Evolutionary conservation across 2,113 vertebrate species (phyloP).

Genomic region (Gorsachius goisagi): DNA sequence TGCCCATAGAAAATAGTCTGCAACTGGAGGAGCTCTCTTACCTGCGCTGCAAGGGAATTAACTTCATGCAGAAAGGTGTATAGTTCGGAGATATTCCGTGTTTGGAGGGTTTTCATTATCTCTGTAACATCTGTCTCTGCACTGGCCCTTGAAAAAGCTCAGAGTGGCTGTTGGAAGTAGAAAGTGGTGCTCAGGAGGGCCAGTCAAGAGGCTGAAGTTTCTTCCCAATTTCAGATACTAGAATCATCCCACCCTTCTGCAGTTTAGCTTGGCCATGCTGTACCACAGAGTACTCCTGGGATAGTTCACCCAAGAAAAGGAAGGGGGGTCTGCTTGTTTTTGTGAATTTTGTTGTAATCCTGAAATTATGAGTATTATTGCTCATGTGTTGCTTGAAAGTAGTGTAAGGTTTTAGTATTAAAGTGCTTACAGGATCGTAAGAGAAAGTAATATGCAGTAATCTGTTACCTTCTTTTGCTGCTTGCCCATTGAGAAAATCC

Average conservation of each 20-base stretch:
- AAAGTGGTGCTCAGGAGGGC: neutral
- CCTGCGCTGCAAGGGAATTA: neutral
- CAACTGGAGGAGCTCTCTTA: neutral
- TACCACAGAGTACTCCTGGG: neutral
- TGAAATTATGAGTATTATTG: neutral
- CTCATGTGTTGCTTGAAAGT: neutral
- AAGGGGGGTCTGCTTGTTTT: neutral
- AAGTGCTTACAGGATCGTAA: neutral
- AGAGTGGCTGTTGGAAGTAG: neutral
- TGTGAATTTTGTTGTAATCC: neutral
- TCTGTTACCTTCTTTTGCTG: constrained; percentile 16
- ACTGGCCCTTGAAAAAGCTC: neutral
- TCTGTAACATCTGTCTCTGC: neutral
- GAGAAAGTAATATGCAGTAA: neutral
- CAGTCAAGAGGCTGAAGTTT: neutral
- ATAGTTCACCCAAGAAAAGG: neutral
- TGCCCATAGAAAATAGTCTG: neutral
- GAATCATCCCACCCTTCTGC: neutral
- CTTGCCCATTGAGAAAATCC: neutral
- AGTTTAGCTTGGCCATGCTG: neutral
- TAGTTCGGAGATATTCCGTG: neutral
- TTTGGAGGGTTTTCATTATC: neutral
- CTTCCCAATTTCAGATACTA: neutral
- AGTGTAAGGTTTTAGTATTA: neutral
- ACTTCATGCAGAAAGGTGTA: neutral